Percentiles rank a stretch among this genome's conserved stretches.
Conservation (phyloP, 2,888 invertebrate species). For the Mimumesa dahlbomi region DNA sequence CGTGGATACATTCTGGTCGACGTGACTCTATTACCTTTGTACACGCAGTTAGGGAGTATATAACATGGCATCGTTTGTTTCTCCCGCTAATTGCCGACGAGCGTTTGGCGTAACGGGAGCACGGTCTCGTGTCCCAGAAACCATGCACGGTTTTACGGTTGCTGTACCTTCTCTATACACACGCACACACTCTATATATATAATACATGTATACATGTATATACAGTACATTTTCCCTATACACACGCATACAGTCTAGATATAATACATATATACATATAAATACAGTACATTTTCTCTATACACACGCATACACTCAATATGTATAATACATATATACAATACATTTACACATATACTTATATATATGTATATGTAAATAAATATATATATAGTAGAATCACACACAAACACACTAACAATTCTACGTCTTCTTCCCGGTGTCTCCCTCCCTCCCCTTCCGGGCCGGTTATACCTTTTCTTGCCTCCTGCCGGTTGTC, state of each 20-base stretch:
- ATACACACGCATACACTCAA: slow-evolving; percentile 1
- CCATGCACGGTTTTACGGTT: slow-evolving; percentile 6
- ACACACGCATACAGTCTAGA: too few relatives aligned
- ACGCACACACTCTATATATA: too few relatives aligned
- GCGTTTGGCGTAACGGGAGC: slow-evolving; percentile 74
- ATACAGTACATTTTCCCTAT: too few relatives aligned
- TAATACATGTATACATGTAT: too few relatives aligned
- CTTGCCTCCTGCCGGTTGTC: slow-evolving; percentile 15
- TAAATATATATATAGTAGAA: too few relatives aligned
- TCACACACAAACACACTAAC: too few relatives aligned
- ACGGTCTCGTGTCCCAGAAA: slow-evolving; percentile 68
- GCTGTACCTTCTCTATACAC: too few relatives aligned
- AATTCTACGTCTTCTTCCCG: slow-evolving; percentile 21
- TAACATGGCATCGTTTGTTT: slow-evolving; percentile 74
- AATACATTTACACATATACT: too few relatives aligned
- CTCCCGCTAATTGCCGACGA: slow-evolving; percentile 73
- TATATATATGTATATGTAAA: too few relatives aligned
- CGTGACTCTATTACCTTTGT: slow-evolving; percentile 47
- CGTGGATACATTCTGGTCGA: slow-evolving; percentile 24
- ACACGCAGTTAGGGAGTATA: slow-evolving; percentile 56
- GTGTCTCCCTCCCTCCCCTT: background rate
- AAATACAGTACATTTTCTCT: slow-evolving; percentile 3
- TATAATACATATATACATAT: too few relatives aligned
- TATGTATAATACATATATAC: too few relatives aligned
- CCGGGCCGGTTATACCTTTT: background rate